These are phyloP conservation scores for Glomeris marginata DNA, from an alignment of 2,888 invertebrate genomes.

Conservation along the genomic window DNA sequence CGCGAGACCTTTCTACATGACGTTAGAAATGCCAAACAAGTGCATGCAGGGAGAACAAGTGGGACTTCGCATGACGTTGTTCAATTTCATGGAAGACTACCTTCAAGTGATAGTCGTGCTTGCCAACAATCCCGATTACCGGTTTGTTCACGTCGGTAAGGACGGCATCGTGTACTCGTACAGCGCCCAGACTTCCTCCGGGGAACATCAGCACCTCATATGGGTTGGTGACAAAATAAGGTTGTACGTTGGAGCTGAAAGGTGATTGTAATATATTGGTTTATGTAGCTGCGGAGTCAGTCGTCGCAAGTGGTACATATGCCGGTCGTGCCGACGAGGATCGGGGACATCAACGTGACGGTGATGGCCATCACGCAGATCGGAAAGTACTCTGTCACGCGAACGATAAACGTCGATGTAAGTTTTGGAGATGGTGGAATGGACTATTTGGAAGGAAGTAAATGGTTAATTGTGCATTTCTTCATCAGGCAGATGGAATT, in stretches of 20 bases:
- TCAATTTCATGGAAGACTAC: constrained; percentile 77
- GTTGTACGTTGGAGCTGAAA: neutral
- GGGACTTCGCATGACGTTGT: constrained; percentile 78
- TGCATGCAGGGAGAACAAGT: constrained; percentile 86
- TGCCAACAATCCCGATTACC: constrained; percentile 62
- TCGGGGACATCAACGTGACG: constrained; percentile 55
- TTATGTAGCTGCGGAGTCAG: constrained; percentile 29
- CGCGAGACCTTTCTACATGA: constrained; percentile 83
- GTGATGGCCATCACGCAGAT: constrained; percentile 45
- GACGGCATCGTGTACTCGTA: constrained; percentile 52
- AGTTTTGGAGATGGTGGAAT: constrained; percentile 17
- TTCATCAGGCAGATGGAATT: constrained; percentile 77
- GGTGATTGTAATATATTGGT: constrained; percentile 19
- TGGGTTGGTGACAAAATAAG: constrained; percentile 40
- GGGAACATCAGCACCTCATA: constrained; percentile 90
- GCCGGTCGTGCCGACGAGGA: constrained; percentile 68
- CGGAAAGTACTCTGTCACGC: constrained; percentile 27
- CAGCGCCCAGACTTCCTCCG: constrained; percentile 74
- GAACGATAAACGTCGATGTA: constrained; percentile 44
- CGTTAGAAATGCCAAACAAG: constrained; percentile 72
- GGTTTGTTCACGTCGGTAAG: constrained; percentile 29
- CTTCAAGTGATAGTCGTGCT: constrained; percentile 69
- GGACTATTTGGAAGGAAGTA: constrained; percentile 2
- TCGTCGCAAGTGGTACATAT: constrained; percentile 56
- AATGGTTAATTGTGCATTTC: too few relatives aligned